phyloP scores from a whole-genome alignment of 2,113 vertebrate species.

The Tetrao urogallus region DNA sequence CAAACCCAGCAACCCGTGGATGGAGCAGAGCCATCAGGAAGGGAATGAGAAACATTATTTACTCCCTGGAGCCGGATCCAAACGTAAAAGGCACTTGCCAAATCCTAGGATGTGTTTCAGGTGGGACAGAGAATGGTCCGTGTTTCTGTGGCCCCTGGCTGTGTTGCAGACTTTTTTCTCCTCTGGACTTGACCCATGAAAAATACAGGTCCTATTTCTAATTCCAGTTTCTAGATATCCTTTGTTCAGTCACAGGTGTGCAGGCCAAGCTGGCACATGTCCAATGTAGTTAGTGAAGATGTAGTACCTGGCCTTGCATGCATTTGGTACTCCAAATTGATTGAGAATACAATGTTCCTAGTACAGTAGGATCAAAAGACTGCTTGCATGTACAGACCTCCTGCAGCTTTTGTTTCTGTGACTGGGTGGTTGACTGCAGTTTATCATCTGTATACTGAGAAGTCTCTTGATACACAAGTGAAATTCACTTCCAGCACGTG shows the following conservation, averaged over 20 bases:
- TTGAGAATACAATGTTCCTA: background rate
- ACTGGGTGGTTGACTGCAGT: background rate
- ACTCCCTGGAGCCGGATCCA: background rate
- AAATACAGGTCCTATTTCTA: background rate
- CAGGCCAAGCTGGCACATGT: background rate
- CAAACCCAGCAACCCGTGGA: background rate
- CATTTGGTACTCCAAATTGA: background rate
- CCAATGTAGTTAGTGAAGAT: background rate
- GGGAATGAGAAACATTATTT: background rate
- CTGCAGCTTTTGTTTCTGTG: background rate
- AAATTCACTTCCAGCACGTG: background rate
- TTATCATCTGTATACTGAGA: background rate
- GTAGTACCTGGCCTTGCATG: background rate
- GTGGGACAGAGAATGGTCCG: background rate
- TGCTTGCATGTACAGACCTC: background rate
- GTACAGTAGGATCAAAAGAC: background rate
- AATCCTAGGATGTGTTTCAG: background rate
- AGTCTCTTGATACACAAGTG: background rate
- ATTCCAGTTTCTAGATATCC: background rate
- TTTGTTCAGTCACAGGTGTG: background rate
- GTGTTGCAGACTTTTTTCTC: background rate
- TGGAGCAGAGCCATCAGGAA: background rate
- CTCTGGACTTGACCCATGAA: background rate
- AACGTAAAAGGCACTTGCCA: background rate
- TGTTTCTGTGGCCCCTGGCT: background rate